A percentile compares a stretch with the other conserved stretches of the same genome.
These are phyloP conservation scores for Pterocles burchelli DNA, from an alignment of 2,113 vertebrate genomes.

Conservation along the genomic window DNA sequence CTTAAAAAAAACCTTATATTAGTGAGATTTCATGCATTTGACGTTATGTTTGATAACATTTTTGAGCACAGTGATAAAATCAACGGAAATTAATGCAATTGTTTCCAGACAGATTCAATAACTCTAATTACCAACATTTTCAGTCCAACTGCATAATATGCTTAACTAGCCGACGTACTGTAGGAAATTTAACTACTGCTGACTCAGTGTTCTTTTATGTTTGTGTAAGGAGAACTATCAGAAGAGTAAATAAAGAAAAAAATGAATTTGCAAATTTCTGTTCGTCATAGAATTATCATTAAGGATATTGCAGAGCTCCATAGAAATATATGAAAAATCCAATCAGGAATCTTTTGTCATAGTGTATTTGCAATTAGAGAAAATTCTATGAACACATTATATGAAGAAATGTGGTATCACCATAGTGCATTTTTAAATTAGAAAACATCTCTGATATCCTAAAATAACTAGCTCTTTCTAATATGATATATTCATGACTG, in stretches of 20 bases:
- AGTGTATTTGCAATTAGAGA: conserved; percentile 28
- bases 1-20: not conserved
- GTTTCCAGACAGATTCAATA: conserved; percentile 35
- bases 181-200: not conserved
- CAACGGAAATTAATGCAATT: not conserved
- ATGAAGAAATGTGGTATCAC: not conserved
- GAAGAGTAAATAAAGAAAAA: conserved; percentile 38
- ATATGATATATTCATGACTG: not conserved
- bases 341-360: conserved; percentile 20
- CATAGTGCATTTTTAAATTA: not conserved
- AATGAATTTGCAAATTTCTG: conserved; percentile 10
- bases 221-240: not conserved
- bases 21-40: not conserved
- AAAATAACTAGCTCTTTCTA: not conserved
- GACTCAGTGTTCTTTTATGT: conserved; percentile 16
- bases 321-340: conserved; percentile 27
- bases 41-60: conserved; percentile 14
- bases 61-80: conserved; percentile 22
- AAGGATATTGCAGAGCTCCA: not conserved
- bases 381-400: conserved; percentile 15
- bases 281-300: not conserved
- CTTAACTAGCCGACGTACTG: not conserved
- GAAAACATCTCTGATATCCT: not conserved
- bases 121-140: conserved; percentile 1
- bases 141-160: not conserved